Evolutionary conservation across 1,140 invertebrate species (phyloP), one percentile per base, ranked within the genome.

Genomic region (Drosophila sp.): DNA sequence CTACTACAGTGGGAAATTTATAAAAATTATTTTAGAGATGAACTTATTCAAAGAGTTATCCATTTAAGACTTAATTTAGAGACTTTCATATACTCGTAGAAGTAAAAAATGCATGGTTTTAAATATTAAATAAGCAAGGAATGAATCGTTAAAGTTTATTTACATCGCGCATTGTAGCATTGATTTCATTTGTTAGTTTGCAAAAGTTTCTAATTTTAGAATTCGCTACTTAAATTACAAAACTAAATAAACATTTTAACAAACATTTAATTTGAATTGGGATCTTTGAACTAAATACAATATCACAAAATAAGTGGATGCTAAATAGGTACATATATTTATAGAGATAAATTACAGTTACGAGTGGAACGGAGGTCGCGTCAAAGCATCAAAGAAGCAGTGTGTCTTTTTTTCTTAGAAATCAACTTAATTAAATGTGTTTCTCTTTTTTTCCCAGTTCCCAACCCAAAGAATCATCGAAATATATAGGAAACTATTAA

Each of bases 331-430:
- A 44, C 5, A 80, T 89, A 10, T 89, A n/a, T n/a, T n/a, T n/a
- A 89, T 83, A 83, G 78, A 80, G 79, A 76, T 78, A 70, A 70
- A 70, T 72, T 62, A 75, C 40, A 62, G 65, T 68, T 81, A 67
- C 75, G 63, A 79, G 60, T n/a, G 1, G 11, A 5, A 11, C n/a
- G 1, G n/a, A 38, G 66, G 10, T 8, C 66, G 38, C 38, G n/a
- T 17, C 17, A 17, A 17, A 17, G 17, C 17, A 17, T 17, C 17
- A 17, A 17, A 17, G 17, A 17, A 17, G 17, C 17, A 17, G 17
- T 17, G 17, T 17, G 17, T 17, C 17, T 17, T 17, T 17, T 17
- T 17, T 17, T 17, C 17, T 17, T 17, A 17, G 17, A 17, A 17
- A 17, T 17, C 17, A 17, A 17, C 17, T 17, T 17, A 17, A 17